These are phyloP conservation scores for Pogona vitticeps DNA, from an alignment of 2,113 vertebrate species.

Conservation along the genomic window DNA sequence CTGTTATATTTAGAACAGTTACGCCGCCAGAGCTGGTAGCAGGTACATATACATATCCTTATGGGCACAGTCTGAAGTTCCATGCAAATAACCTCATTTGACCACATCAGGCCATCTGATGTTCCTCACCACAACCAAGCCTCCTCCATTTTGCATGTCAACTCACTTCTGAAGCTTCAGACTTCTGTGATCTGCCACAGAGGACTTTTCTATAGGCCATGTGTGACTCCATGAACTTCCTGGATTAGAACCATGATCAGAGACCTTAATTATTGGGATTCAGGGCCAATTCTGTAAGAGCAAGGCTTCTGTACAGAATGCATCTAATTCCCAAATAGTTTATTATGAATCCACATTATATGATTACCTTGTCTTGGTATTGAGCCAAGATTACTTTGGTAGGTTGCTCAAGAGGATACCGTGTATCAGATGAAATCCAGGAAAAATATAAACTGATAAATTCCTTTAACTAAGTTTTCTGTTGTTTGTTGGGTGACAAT, in stretches of 20 bases:
- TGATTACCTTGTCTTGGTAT: slow-evolving; percentile 7
- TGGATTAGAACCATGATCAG: background rate
- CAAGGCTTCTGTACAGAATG: background rate
- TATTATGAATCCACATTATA: slow-evolving; percentile 14
- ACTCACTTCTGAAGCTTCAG: background rate
- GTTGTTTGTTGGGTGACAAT: slow-evolving; percentile 25
- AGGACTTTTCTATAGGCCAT: background rate
- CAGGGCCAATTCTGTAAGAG: slow-evolving; percentile 26
- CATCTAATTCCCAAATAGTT: background rate
- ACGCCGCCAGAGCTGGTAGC: background rate
- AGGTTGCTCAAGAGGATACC: background rate
- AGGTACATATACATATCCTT: background rate
- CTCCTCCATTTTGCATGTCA: background rate
- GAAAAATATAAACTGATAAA: slow-evolving; percentile 3
- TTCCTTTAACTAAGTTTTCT: slow-evolving; percentile 1
- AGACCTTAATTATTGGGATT: background rate
- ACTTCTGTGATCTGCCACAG: background rate
- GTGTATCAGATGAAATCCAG: slow-evolving; percentile 18
- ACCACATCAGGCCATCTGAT: background rate
- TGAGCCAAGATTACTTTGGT: background rate
- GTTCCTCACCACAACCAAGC: background rate
- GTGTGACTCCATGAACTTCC: background rate
- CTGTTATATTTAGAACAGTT: background rate
- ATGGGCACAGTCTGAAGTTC: background rate
- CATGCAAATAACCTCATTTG: background rate